Conservation (phyloP, 2,797 vertebrate genomes). For the Sebastes flavidus region DNA sequence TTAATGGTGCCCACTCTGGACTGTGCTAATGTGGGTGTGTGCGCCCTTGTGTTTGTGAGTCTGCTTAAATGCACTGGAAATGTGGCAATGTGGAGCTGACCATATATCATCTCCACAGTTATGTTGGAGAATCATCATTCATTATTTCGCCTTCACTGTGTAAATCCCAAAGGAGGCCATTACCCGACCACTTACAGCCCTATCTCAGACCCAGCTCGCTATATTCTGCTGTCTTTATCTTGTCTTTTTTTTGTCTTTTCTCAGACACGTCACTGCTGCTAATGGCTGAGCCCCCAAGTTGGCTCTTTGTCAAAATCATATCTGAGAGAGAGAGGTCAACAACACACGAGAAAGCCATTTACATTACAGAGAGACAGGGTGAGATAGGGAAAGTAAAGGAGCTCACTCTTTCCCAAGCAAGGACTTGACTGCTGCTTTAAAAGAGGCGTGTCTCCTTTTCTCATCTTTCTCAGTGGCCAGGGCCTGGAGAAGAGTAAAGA, state of each 20-base stretch:
- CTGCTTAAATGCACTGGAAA: conserved; percentile 26
- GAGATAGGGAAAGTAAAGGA: conserved; percentile 4
- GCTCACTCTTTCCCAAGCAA: conserved; percentile 63
- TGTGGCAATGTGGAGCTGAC: conserved; percentile 20
- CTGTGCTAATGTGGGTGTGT: conserved; percentile 37
- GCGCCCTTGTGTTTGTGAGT: neutral
- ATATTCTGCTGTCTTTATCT: conserved; percentile 21
- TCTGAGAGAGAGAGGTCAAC: conserved; percentile 20
- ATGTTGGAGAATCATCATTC: conserved; percentile 18
- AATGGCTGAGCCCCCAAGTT: neutral
- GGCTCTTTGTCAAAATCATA: conserved; percentile 27
- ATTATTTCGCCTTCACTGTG: conserved; percentile 14
- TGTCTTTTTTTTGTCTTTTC: conserved; percentile 19
- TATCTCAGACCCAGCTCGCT: conserved; percentile 20
- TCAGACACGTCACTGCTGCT: conserved; percentile 25
- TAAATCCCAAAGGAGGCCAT: conserved; percentile 26
- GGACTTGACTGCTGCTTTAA: conserved; percentile 61
- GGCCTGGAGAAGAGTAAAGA: conserved; percentile 19
- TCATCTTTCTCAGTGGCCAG: conserved; percentile 46
- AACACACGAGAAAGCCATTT: conserved; percentile 21
- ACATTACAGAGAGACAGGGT: conserved; percentile 23
- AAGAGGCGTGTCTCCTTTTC: conserved; percentile 50
- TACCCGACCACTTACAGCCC: conserved; percentile 25
- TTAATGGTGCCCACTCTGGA: conserved; percentile 49
- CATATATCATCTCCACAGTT: conserved; percentile 3